phyloP scores from a whole-genome alignment of 2,888 invertebrate species.

The Nomada fabriciana region DNA sequence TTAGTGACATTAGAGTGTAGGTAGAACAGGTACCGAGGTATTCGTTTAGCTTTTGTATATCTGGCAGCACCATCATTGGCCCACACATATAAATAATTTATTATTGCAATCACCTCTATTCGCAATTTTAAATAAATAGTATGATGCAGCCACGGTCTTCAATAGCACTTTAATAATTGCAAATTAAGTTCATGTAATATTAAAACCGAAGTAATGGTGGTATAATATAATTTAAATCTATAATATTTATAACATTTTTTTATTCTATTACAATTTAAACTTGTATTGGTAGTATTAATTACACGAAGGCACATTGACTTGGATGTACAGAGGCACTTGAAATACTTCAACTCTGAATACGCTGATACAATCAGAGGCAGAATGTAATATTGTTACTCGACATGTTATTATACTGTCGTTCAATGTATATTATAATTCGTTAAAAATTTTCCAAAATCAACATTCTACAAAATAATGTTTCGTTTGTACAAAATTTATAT shows the following conservation, averaged over 20 bases:
- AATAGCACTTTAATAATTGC: too few species aligned
- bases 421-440: background rate
- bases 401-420: background rate
- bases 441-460: slow-evolving; percentile 34
- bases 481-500: background rate
- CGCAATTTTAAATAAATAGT: background rate
- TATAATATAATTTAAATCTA: background rate
- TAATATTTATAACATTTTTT: slow-evolving; percentile 6
- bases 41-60: too few species aligned
- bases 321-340: slow-evolving; percentile 10
- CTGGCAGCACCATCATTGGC: too few species aligned
- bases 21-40: too few species aligned
- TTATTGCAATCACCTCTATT: background rate
- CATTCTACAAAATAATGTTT: slow-evolving; percentile 41
- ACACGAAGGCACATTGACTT: slow-evolving; percentile 20
- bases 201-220: background rate
- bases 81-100: too few species aligned
- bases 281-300: slow-evolving; percentile 28
- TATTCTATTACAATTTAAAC: slow-evolving; percentile 26
- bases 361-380: slow-evolving; percentile 17
- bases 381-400: slow-evolving; percentile 1
- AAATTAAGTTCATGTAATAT: background rate
- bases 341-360: background rate
- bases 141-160: too few species aligned
- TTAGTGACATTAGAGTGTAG: too few species aligned